Percentiles rank a stretch among this genome's conserved stretches.
phyloP scores from a whole-genome alignment of 2,113 vertebrate species.

The Sinocyclocheilus anshuiensis region DNA sequence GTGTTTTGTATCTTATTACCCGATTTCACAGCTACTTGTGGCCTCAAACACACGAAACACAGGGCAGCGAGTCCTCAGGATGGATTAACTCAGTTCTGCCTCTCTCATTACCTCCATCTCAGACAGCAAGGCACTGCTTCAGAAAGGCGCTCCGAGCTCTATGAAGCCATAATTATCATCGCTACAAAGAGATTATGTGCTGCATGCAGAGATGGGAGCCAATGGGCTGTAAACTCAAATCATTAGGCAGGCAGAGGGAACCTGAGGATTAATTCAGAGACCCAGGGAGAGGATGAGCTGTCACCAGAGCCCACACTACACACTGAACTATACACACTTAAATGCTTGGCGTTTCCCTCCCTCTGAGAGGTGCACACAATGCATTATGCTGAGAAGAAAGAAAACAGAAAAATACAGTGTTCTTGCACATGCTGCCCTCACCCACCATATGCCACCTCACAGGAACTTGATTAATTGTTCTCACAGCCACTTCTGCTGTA shows the following conservation, averaged over 20 bases:
- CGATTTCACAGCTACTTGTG: slow-evolving; percentile 14
- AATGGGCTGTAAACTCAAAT: slow-evolving; percentile 44
- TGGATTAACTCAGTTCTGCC: slow-evolving; percentile 26
- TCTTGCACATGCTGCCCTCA: not conserved
- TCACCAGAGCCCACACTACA: not conserved
- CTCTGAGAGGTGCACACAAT: not conserved
- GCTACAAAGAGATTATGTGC: slow-evolving; percentile 20
- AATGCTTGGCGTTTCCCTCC: not conserved
- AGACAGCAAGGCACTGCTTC: slow-evolving; percentile 3
- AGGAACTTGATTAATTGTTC: slow-evolving; percentile 49
- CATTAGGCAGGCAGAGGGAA: slow-evolving; percentile 32
- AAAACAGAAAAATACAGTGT: not conserved
- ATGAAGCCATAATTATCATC: slow-evolving; percentile 28
- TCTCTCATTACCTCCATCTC: slow-evolving; percentile 16
- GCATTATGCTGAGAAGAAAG: not conserved
- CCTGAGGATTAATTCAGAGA: slow-evolving; percentile 13
- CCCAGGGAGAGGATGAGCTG: not conserved
- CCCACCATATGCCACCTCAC: slow-evolving; percentile 28
- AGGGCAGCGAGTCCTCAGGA: slow-evolving; percentile 14
- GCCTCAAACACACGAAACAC: not conserved
- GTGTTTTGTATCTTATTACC: slow-evolving; percentile 30
- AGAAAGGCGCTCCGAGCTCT: slow-evolving; percentile 9
- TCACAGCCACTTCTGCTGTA: slow-evolving; percentile 40
- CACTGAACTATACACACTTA: slow-evolving; percentile 1
- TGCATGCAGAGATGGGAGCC: slow-evolving; percentile 31